Conservation (phyloP, 2,113 vertebrate species). For the Hyla sarda region DNA sequence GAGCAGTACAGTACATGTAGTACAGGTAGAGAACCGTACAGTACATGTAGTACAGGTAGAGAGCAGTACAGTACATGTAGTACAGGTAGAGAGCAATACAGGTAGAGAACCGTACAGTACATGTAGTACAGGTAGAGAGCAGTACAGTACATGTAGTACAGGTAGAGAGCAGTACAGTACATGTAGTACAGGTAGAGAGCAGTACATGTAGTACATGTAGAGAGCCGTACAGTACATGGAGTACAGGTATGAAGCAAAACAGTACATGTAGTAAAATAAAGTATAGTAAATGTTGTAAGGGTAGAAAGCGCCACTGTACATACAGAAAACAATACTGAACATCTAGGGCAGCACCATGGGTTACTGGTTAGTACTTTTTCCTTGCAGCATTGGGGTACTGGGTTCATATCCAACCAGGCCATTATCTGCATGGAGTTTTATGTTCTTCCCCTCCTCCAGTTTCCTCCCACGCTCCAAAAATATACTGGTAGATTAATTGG, state of each 20-base stretch:
- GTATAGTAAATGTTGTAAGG: too few relatives aligned
- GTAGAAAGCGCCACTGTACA: too few relatives aligned
- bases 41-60: neutral
- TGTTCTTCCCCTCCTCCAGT: too few relatives aligned
- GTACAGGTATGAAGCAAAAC: neutral
- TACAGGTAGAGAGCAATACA: neutral
- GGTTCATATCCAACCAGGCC: too few relatives aligned
- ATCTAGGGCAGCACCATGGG: too few relatives aligned
- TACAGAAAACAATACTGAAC: neutral
- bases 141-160: neutral
- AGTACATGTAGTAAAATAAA: too few relatives aligned
- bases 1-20: neutral
- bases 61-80: neutral
- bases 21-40: neutral
- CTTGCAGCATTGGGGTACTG: too few relatives aligned
- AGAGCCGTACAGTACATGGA: neutral
- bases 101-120: neutral
- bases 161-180: slow-evolving; percentile 5
- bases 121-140: neutral
- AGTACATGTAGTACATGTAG: neutral
- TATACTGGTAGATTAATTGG: too few relatives aligned
- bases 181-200: neutral
- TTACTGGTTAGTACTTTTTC: too few relatives aligned
- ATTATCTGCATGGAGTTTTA: too few relatives aligned
- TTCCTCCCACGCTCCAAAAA: too few relatives aligned